These are phyloP conservation scores for Malurus splendens DNA, from an alignment of 2,797 vertebrate genomes.

Conservation along the genomic window DNA sequence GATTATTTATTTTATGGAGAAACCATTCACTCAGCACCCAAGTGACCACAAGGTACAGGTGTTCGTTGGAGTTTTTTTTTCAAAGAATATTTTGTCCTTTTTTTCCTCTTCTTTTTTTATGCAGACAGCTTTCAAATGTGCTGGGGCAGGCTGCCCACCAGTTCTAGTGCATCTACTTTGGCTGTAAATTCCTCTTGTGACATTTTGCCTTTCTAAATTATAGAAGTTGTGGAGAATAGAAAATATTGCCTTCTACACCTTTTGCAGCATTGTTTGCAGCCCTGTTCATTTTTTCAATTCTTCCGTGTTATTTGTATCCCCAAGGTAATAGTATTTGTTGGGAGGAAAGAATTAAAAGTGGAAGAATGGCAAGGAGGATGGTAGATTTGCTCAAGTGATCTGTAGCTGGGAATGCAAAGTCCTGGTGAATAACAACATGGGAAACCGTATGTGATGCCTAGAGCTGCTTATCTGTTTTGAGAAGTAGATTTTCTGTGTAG, in stretches of 20 bases:
- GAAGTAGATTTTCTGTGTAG: background rate
- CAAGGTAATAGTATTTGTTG: background rate
- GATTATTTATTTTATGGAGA: background rate
- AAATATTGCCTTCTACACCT: background rate
- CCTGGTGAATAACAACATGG: background rate
- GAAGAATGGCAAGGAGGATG: background rate
- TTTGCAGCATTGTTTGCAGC: background rate
- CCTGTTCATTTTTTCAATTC: background rate
- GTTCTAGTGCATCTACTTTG: background rate
- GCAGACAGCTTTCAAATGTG: background rate
- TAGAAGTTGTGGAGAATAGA: background rate
- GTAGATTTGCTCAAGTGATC: background rate
- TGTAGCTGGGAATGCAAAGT: background rate
- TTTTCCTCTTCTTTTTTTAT: background rate
- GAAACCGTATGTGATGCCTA: background rate
- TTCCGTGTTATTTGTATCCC: background rate
- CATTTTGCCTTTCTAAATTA: background rate
- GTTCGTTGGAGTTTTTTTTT: background rate
- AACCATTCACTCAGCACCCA: background rate
- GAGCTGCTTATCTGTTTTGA: background rate
- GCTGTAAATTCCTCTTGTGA: background rate
- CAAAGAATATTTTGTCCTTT: background rate
- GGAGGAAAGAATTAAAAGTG: background rate
- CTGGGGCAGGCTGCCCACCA: background rate
- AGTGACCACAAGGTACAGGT: background rate